phyloP scores from a whole-genome alignment of 2,113 vertebrate genomes.

The Rhabdornis inornatus region DNA sequence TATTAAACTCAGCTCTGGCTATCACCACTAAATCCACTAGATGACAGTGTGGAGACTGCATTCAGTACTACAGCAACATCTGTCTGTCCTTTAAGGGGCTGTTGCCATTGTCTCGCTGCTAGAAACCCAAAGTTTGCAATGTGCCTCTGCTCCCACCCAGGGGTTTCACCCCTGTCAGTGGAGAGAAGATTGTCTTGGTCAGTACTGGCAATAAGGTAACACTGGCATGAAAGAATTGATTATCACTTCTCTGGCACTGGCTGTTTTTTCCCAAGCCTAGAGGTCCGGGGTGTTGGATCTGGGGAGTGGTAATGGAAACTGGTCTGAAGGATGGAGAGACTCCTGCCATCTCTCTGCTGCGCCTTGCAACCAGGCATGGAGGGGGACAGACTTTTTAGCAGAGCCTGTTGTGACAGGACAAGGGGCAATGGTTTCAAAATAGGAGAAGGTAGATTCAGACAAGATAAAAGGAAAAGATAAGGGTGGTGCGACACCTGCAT shows the following conservation, averaged over 20 bases:
- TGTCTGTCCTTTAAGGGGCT: neutral
- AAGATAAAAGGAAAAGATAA: neutral
- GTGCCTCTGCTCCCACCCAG: neutral
- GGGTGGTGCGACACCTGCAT: neutral
- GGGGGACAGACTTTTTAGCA: neutral
- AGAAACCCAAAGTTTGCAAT: neutral
- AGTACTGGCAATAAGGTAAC: neutral
- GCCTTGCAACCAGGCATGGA: neutral
- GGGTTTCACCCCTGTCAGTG: accelerated
- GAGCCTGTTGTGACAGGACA: neutral
- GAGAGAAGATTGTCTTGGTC: neutral
- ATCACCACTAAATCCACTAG: constrained; percentile 42
- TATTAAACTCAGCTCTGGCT: neutral
- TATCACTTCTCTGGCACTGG: neutral
- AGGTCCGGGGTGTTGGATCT: neutral
- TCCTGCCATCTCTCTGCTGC: neutral
- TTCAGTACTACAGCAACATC: neutral
- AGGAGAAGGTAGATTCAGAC: neutral
- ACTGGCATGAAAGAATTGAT: neutral
- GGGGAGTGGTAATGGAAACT: neutral
- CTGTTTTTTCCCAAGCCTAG: neutral
- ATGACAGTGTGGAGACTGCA: constrained; percentile 36
- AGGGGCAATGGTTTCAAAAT: neutral
- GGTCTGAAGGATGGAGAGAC: neutral
- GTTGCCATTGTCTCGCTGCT: neutral